Base-by-base conservation (phyloP, 2,113 vertebrate genomes). In the Blennius ocellaris region DNA sequence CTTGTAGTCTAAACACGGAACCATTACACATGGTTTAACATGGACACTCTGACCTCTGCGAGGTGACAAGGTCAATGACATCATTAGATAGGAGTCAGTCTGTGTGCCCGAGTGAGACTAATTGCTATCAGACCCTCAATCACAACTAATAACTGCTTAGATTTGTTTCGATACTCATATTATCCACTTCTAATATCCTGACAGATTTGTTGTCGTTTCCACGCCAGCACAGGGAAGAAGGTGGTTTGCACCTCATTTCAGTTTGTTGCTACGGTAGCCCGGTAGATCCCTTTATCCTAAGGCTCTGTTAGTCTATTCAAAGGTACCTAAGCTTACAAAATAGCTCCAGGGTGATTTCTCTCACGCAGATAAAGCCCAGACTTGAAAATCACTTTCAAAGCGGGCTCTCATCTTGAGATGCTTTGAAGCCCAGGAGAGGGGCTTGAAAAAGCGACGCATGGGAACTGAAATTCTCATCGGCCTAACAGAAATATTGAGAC, bases 11-110 rank as follows among this genome's bases (percentile, higher is more conserved):
- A 92, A 93, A 93, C 90, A 93, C 71, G 82, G 89, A 92, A 89
- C 88, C 88, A 93, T 93, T 93, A 90, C 85, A 86, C 86, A 82
- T 90, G 88, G 87, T 91, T 90, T 87, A 90, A 92, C 90, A 93
- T 89, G 79, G 90, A 89, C 89, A 91, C 85, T 87, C 65, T 92
- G 90, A 93, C 92, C 92, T 91, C 84, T 56, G 84, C 21, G 83
- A 71, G 90, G 88, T 88, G 87, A 82, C 87, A 91, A 89, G 89
- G 92, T 92, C 92, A 93, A 92, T 91, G 89, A 89, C 87, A 90
- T 90, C 87, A 89, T 91, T 92, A 93, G 87, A 88, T 38, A 82
- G 88, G 80, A 91, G 84, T 81, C 86, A 68, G 85, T 77, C 74
- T 80, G 84, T 77, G 71, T 71, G 80, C 68, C 4, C 61, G 86